These are phyloP conservation scores for Nomada lathburiana DNA, from an alignment of 2,888 invertebrate species.

Conservation along the genomic window DNA sequence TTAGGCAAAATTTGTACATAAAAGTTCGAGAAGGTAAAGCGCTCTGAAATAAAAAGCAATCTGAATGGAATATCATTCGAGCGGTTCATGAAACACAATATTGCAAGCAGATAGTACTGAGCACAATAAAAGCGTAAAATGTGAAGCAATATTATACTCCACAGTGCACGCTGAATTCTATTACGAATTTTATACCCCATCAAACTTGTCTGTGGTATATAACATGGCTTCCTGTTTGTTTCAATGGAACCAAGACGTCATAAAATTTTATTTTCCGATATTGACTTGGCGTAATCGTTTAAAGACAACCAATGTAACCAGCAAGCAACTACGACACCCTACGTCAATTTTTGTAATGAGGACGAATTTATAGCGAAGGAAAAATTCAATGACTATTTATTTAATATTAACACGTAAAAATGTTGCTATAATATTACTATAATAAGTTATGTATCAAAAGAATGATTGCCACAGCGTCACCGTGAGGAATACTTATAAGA, in stretches of 20 bases:
- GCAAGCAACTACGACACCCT: background rate
- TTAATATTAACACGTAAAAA: no score
- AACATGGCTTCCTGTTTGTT: conserved; percentile 1
- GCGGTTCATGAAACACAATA: background rate
- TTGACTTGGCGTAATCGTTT: conserved; percentile 20
- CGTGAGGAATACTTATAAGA: no score
- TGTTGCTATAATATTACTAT: no score
- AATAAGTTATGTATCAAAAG: no score
- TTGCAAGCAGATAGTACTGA: background rate
- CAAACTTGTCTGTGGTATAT: conserved; percentile 7
- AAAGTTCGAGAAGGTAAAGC: background rate
- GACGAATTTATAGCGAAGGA: background rate
- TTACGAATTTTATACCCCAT: conserved; percentile 17
- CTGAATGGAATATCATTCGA: background rate
- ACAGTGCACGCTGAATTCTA: background rate
- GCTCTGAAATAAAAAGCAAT: no score
- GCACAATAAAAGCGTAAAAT: background rate
- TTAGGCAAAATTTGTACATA: background rate
- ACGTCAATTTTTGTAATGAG: background rate
- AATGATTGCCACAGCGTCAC: no score
- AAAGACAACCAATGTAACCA: background rate
- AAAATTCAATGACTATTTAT: background rate
- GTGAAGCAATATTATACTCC: background rate
- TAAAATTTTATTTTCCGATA: conserved; percentile 17
- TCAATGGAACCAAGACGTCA: background rate